Evolutionary conservation across 2,797 vertebrate species (phyloP).

Genomic region (Falco berigora): DNA sequence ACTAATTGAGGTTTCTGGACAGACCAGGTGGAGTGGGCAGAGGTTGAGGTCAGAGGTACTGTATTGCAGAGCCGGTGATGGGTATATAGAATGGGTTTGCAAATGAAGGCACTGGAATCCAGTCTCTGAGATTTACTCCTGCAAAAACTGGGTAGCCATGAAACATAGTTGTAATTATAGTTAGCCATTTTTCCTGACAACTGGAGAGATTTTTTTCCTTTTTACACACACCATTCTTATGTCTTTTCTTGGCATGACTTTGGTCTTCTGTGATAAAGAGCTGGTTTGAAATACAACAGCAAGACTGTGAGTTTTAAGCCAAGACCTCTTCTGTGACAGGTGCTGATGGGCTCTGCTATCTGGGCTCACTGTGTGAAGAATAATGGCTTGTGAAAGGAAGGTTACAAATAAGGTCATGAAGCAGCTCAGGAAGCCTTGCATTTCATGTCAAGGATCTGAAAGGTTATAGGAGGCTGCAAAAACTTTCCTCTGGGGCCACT

Average conservation of each 20-base stretch:
- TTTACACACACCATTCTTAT: not conserved
- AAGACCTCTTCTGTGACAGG: not conserved
- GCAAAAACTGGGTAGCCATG: not conserved
- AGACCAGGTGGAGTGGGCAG: not conserved
- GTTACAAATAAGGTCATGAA: slow-evolving; percentile 12
- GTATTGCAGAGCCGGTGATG: not conserved
- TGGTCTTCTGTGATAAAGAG: not conserved
- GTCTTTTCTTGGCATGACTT: not conserved
- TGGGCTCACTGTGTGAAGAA: not conserved
- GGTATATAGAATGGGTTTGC: not conserved
- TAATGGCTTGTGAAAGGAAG: slow-evolving; percentile 29
- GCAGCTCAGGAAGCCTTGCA: not conserved
- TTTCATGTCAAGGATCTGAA: slow-evolving; percentile 19
- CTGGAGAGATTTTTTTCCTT: not conserved
- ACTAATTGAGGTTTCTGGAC: not conserved
- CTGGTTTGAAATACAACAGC: not conserved
- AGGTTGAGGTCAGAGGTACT: not conserved
- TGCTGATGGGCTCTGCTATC: slow-evolving; percentile 25
- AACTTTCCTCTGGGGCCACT: slow-evolving; percentile 20
- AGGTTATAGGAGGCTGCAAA: not conserved
- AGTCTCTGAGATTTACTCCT: not conserved
- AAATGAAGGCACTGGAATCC: not conserved
- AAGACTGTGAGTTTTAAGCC: not conserved
- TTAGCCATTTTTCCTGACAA: not conserved
- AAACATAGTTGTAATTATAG: not conserved